Percentiles rank a stretch among this genome's conserved stretches.
phyloP scores from a whole-genome alignment of 2,113 vertebrate genomes.

The Solea senegalensis region DNA sequence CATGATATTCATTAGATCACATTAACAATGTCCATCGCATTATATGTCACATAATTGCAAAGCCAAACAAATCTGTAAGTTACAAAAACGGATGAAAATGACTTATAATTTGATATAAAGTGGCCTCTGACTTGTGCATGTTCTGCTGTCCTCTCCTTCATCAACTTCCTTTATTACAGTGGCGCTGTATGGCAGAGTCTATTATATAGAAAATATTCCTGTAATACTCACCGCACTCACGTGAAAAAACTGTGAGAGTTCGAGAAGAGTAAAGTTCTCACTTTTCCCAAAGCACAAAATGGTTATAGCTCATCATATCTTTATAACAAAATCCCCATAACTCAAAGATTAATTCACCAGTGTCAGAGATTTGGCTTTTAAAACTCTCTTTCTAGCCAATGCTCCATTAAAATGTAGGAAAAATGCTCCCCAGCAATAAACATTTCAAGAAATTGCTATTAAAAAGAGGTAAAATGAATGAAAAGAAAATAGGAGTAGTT shows the following conservation, averaged over 20 bases:
- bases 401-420: background rate
- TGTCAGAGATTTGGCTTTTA: constrained; percentile 13
- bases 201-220: background rate
- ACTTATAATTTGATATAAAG: background rate
- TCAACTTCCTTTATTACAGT: background rate
- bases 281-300: constrained; percentile 10
- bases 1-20: too few relatives aligned
- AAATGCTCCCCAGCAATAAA: background rate
- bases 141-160: background rate
- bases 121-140: background rate
- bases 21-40: too few relatives aligned
- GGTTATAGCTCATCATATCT: background rate
- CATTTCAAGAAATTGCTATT: constrained; percentile 1
- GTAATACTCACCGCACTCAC: constrained; percentile 11
- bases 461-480: background rate
- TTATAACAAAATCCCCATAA: constrained; percentile 30
- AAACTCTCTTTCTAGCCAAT: constrained; percentile 14
- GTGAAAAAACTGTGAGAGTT: constrained; percentile 18
- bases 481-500: too few relatives aligned
- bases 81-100: too few relatives aligned
- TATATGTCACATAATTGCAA: too few relatives aligned
- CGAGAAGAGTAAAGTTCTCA: constrained; percentile 34
- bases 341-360: constrained; percentile 30
- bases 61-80: too few relatives aligned
- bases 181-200: background rate